phyloP scores from a whole-genome alignment of 2,113 vertebrate species.

The Hypanus sabinus region DNA sequence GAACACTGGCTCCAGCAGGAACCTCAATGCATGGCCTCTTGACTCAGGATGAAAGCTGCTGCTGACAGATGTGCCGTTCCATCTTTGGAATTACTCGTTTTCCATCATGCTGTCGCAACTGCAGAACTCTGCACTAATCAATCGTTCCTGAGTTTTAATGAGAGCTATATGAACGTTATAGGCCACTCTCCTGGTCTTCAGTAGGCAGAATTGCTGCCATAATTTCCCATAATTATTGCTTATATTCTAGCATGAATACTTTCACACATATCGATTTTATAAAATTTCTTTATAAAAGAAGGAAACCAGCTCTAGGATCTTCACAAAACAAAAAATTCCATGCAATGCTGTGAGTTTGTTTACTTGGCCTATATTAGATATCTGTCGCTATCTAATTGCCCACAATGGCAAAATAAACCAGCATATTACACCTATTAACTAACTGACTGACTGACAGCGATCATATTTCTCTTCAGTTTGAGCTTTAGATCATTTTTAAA shows the following conservation, averaged over 20 bases:
- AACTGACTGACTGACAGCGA: neutral
- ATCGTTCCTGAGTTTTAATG: neutral
- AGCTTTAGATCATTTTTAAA: neutral
- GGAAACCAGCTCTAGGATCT: neutral
- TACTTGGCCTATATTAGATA: neutral
- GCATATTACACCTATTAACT: neutral
- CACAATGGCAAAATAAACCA: neutral
- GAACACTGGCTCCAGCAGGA: too few species aligned
- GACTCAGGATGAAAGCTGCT: neutral
- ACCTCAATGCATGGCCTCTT: neutral
- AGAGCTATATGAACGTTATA: too few species aligned
- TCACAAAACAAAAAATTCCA: neutral
- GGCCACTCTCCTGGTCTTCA: neutral
- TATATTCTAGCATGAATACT: neutral
- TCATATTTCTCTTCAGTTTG: neutral
- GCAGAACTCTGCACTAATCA: neutral
- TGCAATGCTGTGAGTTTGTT: neutral
- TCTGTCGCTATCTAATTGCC: neutral
- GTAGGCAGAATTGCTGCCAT: neutral
- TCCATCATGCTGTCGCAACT: neutral
- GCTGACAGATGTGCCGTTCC: neutral
- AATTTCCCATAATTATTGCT: neutral
- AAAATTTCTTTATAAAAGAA: neutral
- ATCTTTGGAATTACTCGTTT: neutral
- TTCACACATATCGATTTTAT: neutral